Base-by-base conservation (phyloP, 2,797 vertebrate species). In the Lates japonicus region DNA sequence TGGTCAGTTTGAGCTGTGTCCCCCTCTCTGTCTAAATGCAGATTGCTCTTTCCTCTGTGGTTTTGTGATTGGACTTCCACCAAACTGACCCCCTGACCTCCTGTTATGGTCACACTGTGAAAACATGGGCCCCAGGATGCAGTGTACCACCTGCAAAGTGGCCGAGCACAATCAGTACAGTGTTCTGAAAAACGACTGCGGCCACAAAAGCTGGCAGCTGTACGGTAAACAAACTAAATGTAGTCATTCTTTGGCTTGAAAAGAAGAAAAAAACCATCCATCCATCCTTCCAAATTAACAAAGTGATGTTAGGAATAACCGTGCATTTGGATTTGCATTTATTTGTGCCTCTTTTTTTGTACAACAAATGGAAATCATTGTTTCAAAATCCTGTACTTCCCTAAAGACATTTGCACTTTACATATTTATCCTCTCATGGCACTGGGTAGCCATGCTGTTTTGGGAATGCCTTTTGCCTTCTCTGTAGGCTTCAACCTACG, bases 1-100 rank as follows among this genome's bases (percentile, higher is more conserved):
- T 60, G 79, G 29, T 70, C 48, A 2, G 41, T 74, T 41, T 61
- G 35, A 73, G 66, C 79, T 5, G 14, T 11, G 44, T 9, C 48
- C 54, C 70, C 76, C 39, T 35, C 54, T 17, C 33, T 55, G 54
- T 81, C 58, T 67, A 0, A 83, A 80, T 73, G 78, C 68, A 85
- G 80, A 76, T 82, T 82, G 17, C 71, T 78, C 70, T 74, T 81
- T 88, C 85, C 83, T 79, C 68, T 82, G 82, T 48, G 85, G 67
- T 67, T 88, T 88, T 74, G 77, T 91, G 87, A 91, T 92, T 92
- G 81, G 78, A 83, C 89, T 82, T 85, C 75, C 70, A 84, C 81
- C 80, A 67, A 57, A 22, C 60, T 71, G 75, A 83, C 74, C 87
- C 58, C 41, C 10, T 61, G 77, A 87, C 90, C 84, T 67, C 60